Base-by-base conservation (phyloP, 2,113 vertebrate genomes). In the Lepus europaeus region DNA sequence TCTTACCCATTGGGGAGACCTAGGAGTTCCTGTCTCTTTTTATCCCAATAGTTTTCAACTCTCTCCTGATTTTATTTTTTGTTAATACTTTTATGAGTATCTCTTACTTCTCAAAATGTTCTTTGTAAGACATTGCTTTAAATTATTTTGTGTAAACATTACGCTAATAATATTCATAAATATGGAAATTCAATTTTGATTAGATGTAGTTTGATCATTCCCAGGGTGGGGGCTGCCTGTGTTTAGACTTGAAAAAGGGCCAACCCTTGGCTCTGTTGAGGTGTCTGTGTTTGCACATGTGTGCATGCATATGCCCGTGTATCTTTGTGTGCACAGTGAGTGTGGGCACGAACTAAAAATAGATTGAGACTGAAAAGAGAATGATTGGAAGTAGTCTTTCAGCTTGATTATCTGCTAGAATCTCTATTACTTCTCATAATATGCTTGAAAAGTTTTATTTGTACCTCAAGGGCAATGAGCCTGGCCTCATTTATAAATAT, bases 401-500 rank as follows among this genome's bases (percentile, higher is more conserved):
- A 96, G 90, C 81, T 86, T 97, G 96, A 97, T 98, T 97, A 96
- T 96, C 97, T 97, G 76, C 97, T 97, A 91, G 93, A 97, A 97
- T 97, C 63, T 96, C 96, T 83, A 51, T 98, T 98, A 97, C 97
- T 97, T 97, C 96, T 97, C 97, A 96, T 98, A 98, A 98, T 98
- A 98, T 96, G 97, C 98, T 98, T 97, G 97, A 96, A 97, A 98
- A 98, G 95, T 97, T 98, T 98, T 98, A 98, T 98, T 98, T 97
- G 90, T 92, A 97, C 98, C 97, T 98, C 4, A 95, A 97, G 97
- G 96, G 94, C 49, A 94, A 95, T 97, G 96, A 98, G 97, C 83
- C 92, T 97, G 96, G 91, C 95, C 97, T 98, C 97, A 96, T 97
- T 98, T 98, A 96, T 96, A 97, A 96, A 98, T 98, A 97, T 96